These are phyloP conservation scores for Dryomyza anilis DNA, from an alignment of 2,888 invertebrate genomes.

Conservation along the genomic window DNA sequence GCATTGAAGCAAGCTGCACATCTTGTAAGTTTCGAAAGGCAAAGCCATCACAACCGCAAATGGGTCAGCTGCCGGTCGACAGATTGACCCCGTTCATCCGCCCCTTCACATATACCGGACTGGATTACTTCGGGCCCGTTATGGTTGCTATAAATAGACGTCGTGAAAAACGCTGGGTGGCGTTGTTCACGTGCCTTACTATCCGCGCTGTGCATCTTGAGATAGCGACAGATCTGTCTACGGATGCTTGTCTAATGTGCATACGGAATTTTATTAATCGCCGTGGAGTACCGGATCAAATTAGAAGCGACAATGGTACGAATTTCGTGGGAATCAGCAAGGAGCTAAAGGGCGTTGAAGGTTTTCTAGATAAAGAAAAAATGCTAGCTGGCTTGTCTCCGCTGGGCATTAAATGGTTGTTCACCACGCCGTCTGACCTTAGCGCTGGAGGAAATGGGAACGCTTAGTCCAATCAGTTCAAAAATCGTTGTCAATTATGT, in stretches of 20 bases:
- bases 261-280: conserved; percentile 26
- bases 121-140: conserved; percentile 23
- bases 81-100: conserved; percentile 27
- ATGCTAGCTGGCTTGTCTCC: no score
- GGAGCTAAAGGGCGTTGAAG: no score
- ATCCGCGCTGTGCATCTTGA: conserved; percentile 22
- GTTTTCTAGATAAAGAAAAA: no score
- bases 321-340: no score
- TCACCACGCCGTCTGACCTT: no score
- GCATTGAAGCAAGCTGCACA: no score
- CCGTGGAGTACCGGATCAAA: conserved; percentile 15
- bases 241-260: conserved; percentile 24
- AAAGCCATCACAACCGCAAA: conserved; percentile 15
- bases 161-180: conserved; percentile 30
- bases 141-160: conserved; percentile 38
- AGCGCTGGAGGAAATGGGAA: no score
- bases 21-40: conserved; percentile 24
- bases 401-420: no score
- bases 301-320: conserved; percentile 7
- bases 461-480: no score
- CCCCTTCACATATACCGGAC: conserved; percentile 29
- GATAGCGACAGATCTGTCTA: conserved; percentile 21
- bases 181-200: conserved; percentile 25
- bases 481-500: no score
- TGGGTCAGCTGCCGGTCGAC: conserved; percentile 29